Evolutionary conservation across 2,888 invertebrate species (phyloP), one percentile per base, ranked within the genome.

Genomic region (Melinaea menophilus): DNA sequence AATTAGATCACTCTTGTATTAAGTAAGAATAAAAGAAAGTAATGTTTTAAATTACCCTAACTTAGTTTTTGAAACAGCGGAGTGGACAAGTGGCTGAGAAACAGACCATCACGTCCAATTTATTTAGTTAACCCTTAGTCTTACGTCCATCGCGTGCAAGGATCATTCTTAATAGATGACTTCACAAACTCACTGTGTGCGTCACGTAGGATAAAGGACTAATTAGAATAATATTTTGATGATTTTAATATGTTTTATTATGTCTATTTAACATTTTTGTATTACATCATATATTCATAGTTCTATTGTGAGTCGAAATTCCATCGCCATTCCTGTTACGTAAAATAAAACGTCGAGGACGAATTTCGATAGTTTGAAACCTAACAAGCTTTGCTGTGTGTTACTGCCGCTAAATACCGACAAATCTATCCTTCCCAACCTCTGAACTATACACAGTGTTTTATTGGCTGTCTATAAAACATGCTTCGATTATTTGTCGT

Each of bases 91-190:
- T 60, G 65, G 64, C 61, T 62, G 65, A 65, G 65, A 69, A 65
- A 63, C 62, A 66, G 68, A 59, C 66, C 62, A 68, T 67, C 70
- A 70, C 70, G 70, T 70, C 58, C 66, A 68, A 65, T 69, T 65
- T 70, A 70, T 67, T 70, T 68, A 66, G 69, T 67, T 68, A 68
- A 61, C 62, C 60, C 58, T 55, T 61, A 57, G 56, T 56, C 60
- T 58, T 67, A 22, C 22, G 22, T 60, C 62, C 63, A 66, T 64
- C 59, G 61, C 64, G 61, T 63, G 58, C 56, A 56, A 55, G 41
- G 65, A 58, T 64, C 47, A 58, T 55, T 59, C 47, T 66, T 66
- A 64, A 66, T 67, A 56, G 31, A 67, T 64, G 64, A 67, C 67
- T 31, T 51, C 9, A 51, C 51, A 51, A 31, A 51, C 31, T 51